Percentiles rank a stretch among this genome's conserved stretches.
Evolutionary conservation across 2,888 invertebrate genomes (phyloP).

Genomic region (Lissocephala sabroskyi): DNA sequence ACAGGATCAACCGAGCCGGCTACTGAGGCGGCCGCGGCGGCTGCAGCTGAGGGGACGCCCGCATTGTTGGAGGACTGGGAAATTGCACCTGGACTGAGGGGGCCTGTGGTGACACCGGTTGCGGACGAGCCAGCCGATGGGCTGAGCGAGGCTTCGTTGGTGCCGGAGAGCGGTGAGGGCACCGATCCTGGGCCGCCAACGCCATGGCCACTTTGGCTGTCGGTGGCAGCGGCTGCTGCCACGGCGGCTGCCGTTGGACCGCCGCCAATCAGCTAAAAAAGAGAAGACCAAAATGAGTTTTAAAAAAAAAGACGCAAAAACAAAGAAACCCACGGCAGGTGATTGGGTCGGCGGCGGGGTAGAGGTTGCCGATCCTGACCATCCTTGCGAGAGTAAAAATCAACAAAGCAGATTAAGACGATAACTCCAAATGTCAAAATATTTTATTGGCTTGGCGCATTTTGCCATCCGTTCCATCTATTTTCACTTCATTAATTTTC

Average conservation of each 20-base stretch:
- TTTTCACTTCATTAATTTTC: conserved; percentile 72
- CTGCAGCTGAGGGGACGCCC: conserved; percentile 28
- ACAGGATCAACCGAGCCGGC: conserved; percentile 27
- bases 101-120: conserved; percentile 68
- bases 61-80: conserved; percentile 72
- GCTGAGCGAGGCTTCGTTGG: conserved; percentile 81
- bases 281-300: conserved; percentile 15
- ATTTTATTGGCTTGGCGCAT: conserved; percentile 71
- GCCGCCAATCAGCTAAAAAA: conserved; percentile 48
- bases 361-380: conserved; percentile 1
- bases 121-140: conserved; percentile 76
- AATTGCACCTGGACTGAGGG: conserved; percentile 72
- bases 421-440: conserved; percentile 71
- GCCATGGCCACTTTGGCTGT: conserved; percentile 52
- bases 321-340: conserved; percentile 25
- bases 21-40: conserved; percentile 32
- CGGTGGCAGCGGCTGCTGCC: conserved; percentile 36
- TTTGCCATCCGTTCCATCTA: conserved; percentile 72
- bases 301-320: conserved; percentile 18
- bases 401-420: conserved; percentile 71
- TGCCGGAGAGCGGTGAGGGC: conserved; percentile 85
- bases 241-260: conserved; percentile 37
- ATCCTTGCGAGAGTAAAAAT: conserved; percentile 39
- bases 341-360: conserved; percentile 13
- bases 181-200: conserved; percentile 69